A percentile compares a stretch with the other conserved stretches of the same genome.
Evolutionary conservation across 1,140 invertebrate species (phyloP).

Genomic region (Eriosoma lanigerum): DNA sequence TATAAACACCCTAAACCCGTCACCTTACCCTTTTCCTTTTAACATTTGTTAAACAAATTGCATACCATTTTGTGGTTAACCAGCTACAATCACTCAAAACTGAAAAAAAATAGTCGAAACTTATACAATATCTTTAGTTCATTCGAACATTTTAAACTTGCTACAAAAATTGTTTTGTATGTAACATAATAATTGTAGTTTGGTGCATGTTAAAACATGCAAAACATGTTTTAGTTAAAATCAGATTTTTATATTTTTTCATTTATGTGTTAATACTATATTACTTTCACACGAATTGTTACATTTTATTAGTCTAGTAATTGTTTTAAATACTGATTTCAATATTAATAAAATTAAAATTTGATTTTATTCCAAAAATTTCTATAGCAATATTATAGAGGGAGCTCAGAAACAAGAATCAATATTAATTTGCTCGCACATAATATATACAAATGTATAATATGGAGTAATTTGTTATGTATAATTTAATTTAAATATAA

Average conservation of each 20-base stretch:
- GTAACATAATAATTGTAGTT: too few species aligned
- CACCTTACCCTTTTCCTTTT: conserved; percentile 32
- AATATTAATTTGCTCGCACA: too few species aligned
- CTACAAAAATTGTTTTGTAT: too few species aligned
- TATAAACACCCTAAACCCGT: conserved; percentile 28
- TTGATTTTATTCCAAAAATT: too few species aligned
- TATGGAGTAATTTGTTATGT: too few species aligned
- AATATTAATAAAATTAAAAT: background rate
- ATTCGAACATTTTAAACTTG: background rate
- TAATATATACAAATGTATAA: too few species aligned
- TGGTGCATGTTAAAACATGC: too few species aligned
- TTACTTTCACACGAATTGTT: background rate
- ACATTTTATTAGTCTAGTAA: too few species aligned
- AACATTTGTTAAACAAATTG: conserved; percentile 13
- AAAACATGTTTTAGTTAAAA: conserved; percentile 1
- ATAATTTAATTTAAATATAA: too few species aligned
- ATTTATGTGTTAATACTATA: background rate
- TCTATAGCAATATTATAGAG: too few species aligned
- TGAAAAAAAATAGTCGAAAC: background rate
- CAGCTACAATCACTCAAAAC: conserved; percentile 32
- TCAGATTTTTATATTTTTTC: background rate
- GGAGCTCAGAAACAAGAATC: too few species aligned
- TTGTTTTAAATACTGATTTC: background rate
- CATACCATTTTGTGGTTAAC: conserved; percentile 30
- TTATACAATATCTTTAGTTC: conserved; percentile 14